A percentile compares a stretch with the other conserved stretches of the same genome.
phyloP scores from a whole-genome alignment of 2,888 invertebrate genomes.

The Andrena chrysosceles region DNA sequence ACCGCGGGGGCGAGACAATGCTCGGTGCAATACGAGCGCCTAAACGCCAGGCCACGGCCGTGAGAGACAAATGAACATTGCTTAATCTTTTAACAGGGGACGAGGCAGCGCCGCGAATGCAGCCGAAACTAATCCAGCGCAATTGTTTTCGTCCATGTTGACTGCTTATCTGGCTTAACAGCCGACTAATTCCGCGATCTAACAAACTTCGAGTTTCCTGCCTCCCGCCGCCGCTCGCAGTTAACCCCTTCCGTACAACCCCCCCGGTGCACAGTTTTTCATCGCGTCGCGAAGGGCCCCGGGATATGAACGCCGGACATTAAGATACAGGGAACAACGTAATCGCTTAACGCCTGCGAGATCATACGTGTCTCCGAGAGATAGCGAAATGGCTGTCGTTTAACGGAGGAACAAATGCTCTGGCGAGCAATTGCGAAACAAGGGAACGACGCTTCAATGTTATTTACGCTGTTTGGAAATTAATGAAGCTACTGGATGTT shows the following conservation, averaged over 20 bases:
- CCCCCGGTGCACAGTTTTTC: slow-evolving; percentile 59
- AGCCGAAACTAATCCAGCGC: slow-evolving; percentile 75
- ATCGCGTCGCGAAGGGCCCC: slow-evolving; percentile 9
- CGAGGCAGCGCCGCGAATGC: slow-evolving; percentile 60
- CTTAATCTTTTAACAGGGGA: slow-evolving; percentile 75
- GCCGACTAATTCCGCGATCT: slow-evolving; percentile 83
- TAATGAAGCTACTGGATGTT: not conserved
- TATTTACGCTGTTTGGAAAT: not conserved
- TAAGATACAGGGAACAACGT: slow-evolving; percentile 61
- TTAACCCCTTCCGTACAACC: slow-evolving; percentile 50
- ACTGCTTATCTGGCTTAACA: slow-evolving; percentile 84
- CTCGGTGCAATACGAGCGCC: slow-evolving; percentile 31
- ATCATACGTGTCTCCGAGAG: slow-evolving; percentile 56
- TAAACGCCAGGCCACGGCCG: slow-evolving; percentile 27
- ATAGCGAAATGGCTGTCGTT: slow-evolving; percentile 50
- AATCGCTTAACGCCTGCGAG: slow-evolving; percentile 48
- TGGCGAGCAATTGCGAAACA: not conserved
- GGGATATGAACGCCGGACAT: slow-evolving; percentile 64
- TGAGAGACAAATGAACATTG: slow-evolving; percentile 72
- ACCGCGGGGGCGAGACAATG: slow-evolving; percentile 36
- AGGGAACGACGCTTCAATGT: not conserved
- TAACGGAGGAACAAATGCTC: slow-evolving; percentile 36
- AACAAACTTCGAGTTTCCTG: slow-evolving; percentile 79
- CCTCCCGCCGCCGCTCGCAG: not conserved
- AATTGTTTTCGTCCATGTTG: slow-evolving; percentile 83